phyloP scores from a whole-genome alignment of 2,797 vertebrate species.

The Gymnothorax reevesii region DNA sequence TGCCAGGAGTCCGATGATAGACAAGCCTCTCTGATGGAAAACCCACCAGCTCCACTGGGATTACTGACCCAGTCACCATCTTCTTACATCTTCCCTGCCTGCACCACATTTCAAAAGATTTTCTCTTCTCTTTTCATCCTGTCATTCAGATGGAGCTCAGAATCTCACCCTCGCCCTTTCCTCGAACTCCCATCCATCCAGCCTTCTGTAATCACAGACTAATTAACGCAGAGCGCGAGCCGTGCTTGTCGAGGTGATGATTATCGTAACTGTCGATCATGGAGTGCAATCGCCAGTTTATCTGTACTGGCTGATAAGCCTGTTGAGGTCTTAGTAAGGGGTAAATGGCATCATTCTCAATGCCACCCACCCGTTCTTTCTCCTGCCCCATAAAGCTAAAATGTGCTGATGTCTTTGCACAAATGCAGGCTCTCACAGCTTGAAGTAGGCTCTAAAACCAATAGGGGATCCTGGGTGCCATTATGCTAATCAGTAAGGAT shows the following conservation, averaged over 20 bases:
- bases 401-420: not conserved
- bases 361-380: not conserved
- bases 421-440: not conserved
- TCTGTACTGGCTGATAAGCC: constrained; percentile 23
- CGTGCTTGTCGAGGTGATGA: constrained; percentile 61
- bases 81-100: not conserved
- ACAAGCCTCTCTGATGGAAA: not conserved
- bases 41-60: not conserved
- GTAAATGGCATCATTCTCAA: not conserved
- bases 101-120: constrained; percentile 7
- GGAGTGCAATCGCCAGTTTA: constrained; percentile 53
- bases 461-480: not conserved
- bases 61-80: constrained; percentile 15
- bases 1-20: constrained; percentile 2
- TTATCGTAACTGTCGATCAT: constrained; percentile 63
- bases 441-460: not conserved
- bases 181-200: constrained; percentile 27
- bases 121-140: constrained; percentile 22
- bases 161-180: constrained; percentile 24
- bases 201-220: constrained; percentile 49
- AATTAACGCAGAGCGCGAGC: constrained; percentile 52
- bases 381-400: not conserved
- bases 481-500: not conserved
- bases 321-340: not conserved
- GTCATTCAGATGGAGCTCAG: constrained; percentile 7